Base-by-base conservation (phyloP, 2,113 vertebrate species). In the Odocoileus virginianus region DNA sequence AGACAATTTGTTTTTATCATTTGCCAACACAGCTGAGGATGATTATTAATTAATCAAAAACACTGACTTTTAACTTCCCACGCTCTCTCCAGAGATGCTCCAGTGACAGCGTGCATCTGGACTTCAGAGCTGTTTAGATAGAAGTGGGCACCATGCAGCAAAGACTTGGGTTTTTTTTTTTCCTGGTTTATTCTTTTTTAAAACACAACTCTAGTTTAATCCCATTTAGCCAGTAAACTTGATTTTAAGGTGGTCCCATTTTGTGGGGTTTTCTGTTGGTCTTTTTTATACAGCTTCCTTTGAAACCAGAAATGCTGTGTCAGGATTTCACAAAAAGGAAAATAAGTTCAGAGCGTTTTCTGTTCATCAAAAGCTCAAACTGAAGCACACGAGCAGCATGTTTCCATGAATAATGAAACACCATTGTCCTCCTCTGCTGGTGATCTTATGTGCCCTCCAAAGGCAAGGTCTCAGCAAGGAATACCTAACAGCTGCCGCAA, bases 41-140 rank as follows among this genome's bases (percentile, higher is more conserved):
- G 98, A 99, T 99, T 99, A 99, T 99, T 99, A 99, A 99, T 99
- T 99, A 99, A 99, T 99, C 99, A 99, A 99, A 99, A 99, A 99
- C 99, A 99, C 98, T 98, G 99, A 99, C 99, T 99, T 99, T 98
- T 98, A 99, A 99, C 98, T 99, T 98, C 92, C 98, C 98, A 96
- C 97, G 96, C 98, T 98, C 98, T 98, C 98, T 98, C 98, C 98
- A 98, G 98, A 98, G 98, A 98, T 97, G 98, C 98, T 98, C 96
- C 97, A 98, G 92, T 98, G 98, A 98, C 98, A 98, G 96, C 97
- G 97, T 97, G 97, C 99, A 99, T 99, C 98, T 99, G 99, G 98
- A 98, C 98, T 98, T 99, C 98, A 98, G 98, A 98, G 96, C 98
- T 96, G 97, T 98, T 98, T 98, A 98, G 98, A 98, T 98, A 95